Conservation (phyloP, 2,113 vertebrate genomes). For the Vicugna pacos region DNA sequence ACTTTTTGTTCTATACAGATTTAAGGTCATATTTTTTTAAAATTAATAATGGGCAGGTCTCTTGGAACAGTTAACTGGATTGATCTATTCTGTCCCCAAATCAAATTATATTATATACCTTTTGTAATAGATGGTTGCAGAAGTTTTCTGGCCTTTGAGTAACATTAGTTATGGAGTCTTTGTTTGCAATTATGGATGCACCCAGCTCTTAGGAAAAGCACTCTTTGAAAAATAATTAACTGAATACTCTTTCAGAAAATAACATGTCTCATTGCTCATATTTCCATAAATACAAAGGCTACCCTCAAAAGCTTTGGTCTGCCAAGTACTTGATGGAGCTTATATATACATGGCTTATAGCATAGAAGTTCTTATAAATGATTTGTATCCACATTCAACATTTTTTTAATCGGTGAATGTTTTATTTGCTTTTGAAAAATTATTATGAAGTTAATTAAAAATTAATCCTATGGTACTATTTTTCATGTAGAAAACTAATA, state of each 20-base stretch:
- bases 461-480: slow-evolving; percentile 35
- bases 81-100: slow-evolving; percentile 23
- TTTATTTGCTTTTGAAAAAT: slow-evolving; percentile 55
- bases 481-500: slow-evolving; percentile 54
- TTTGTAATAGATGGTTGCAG: neutral
- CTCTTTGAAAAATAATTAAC: neutral
- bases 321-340: slow-evolving; percentile 1
- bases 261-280: neutral
- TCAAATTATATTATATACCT: neutral
- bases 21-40: slow-evolving; percentile 38
- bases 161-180: slow-evolving; percentile 31
- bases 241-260: slow-evolving; percentile 35
- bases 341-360: neutral
- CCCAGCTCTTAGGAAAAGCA: neutral
- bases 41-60: slow-evolving; percentile 22
- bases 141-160: slow-evolving; percentile 34
- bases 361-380: slow-evolving; percentile 37
- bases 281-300: neutral
- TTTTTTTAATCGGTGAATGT: slow-evolving; percentile 19
- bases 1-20: neutral
- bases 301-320: slow-evolving; percentile 1
- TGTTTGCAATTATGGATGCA: slow-evolving; percentile 31
- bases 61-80: neutral
- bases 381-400: neutral
- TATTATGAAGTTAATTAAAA: slow-evolving; percentile 30